Evolutionary conservation across 2,113 vertebrate genomes (phyloP).

Genomic region (Pituophis catenifer): DNA sequence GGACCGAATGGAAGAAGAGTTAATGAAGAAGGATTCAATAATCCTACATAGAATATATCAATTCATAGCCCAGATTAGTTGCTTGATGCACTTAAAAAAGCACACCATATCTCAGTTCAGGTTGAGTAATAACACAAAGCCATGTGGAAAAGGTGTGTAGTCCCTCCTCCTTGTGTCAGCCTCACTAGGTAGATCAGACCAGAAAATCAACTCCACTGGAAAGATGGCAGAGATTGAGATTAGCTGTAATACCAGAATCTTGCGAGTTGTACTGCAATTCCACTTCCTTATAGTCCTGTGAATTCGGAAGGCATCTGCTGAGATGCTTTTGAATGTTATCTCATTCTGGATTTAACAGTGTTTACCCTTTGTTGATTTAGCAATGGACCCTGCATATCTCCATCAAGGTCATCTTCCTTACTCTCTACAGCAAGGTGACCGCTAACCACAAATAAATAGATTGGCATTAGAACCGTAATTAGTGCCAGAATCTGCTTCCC

Average conservation of each 20-base stretch:
- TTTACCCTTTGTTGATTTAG: background rate
- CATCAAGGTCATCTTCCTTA: background rate
- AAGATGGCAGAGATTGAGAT: background rate
- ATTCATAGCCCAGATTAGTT: background rate
- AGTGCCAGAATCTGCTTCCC: background rate
- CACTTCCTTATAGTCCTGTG: background rate
- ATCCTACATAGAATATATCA: background rate
- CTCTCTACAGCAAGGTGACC: background rate
- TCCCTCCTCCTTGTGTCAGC: background rate
- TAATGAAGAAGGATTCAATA: background rate
- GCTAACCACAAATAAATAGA: background rate
- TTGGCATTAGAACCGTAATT: background rate
- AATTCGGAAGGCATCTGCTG: background rate
- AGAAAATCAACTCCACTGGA: background rate
- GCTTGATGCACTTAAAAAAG: background rate
- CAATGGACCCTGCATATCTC: background rate
- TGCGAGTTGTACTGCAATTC: background rate
- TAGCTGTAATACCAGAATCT: background rate
- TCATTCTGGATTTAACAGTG: background rate
- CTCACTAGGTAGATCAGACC: background rate
- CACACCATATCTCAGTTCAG: background rate
- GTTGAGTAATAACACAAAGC: background rate
- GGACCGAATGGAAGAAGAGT: background rate
- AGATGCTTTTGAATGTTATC: background rate
- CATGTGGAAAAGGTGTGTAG: background rate